Evolutionary conservation across 2,888 invertebrate species (phyloP), one percentile per base, ranked within the genome.

Genomic region (Coenonympha glycerion): DNA sequence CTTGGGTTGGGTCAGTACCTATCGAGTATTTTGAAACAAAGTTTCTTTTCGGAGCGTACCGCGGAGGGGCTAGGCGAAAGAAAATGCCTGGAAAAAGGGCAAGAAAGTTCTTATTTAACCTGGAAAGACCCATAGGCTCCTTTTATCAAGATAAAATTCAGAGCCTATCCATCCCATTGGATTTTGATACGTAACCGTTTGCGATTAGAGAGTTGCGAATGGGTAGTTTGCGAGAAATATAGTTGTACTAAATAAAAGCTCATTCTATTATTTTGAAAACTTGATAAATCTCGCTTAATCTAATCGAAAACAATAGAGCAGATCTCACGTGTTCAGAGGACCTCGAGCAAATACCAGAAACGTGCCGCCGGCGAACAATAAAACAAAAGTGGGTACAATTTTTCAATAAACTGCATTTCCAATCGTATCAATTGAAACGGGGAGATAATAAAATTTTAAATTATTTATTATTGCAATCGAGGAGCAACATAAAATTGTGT

Each of bases 391-490:
- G 22, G 37, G 34, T 19, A 5, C 37, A 8, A 37, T 37, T 37
- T 37, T 22, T 37, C 41, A 52, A 51, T 51, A 41, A 47, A 52
- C 42, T 42, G 42, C 41, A 47, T 42, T 52, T 52, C 19, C 37
- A 47, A 42, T 21, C 13, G 22, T 34, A 46, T 36, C 26, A 36
- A 24, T 26, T 45, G 52, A 37, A 55, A 37, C 46, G 55, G 36
- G 44, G 52, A 36, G 44, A 48, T 30, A n/a, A 49, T 52, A 52
- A 55, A 49, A 52, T 52, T 45, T 52, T 55, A 48, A 55, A 55
- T 55, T 52, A 55, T 55, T 55, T 52, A 52, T 55, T 52, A 55
- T 28, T 16, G 48, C 48, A 30, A 49, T 49, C 45, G 48, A 46
- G 28, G 42, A 28, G 47, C 36, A 37, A 53, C 50, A 42, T 53